Evolutionary conservation across 37 sponge, comb jelly and placozoan species (phyloP), one percentile per base, ranked within the genome.

Genomic region (Eunapius fragilis): DNA sequence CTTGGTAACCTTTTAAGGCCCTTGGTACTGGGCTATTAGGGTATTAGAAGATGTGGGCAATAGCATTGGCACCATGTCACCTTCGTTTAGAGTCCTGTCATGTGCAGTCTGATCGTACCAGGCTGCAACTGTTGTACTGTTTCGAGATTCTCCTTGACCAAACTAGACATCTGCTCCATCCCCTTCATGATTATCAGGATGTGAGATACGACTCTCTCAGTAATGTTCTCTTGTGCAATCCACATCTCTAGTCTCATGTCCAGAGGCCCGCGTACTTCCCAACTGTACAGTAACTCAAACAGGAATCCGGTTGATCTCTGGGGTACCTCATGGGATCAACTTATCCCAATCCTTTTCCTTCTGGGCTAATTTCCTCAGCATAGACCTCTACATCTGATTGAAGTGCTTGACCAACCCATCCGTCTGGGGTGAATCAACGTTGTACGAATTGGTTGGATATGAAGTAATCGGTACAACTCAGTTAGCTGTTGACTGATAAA

Each of bases 221-320:
- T 34, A 58, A 7, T 74, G 2, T 7, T 4, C 17, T 31, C 25
- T 31, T 25, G n/a, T 22, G 68, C 25, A 24, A 75, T 78, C 84
- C 89, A 83, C 26, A 45, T 11, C 79, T 82, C 84, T 36, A 48
- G 33, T 10, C 75, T 7, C 22, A 88, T 49, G 14, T 88, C 89
- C 35, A 88, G 75, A 38, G 79, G 83, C 25, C 77, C 83, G 25
- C 82, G 27, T 2, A 87, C 82, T 37, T 19, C 67, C 11, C 82
- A 27, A 4, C 81, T 82, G 37, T 83, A 88, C 4, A 88, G 67
- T 3, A 87, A 37, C 67, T 87, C 88, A 75, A 87, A 87, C 12
- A 78, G 89, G 17, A 71, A 88, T 83, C n/a, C 89, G 6, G 89
- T 88, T 3, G 89, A 88, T 1, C 36, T 71, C 75, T 87, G 88